These are phyloP conservation scores for Puffinus mauretanicus DNA, from an alignment of 2,113 vertebrate species.

Conservation along the genomic window DNA sequence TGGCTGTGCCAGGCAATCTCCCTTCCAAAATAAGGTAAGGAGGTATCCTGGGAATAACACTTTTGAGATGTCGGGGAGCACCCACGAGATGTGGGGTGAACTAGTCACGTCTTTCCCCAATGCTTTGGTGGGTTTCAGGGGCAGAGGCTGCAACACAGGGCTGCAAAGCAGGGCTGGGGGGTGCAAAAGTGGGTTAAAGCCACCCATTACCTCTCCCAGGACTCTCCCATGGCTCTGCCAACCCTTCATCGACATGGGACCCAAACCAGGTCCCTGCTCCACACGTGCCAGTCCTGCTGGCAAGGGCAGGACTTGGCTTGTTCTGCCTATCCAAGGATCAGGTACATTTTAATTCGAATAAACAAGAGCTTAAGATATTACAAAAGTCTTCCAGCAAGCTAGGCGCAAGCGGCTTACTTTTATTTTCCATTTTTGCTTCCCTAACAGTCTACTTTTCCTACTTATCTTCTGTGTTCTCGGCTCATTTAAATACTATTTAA, in stretches of 20 bases:
- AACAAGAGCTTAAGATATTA: neutral
- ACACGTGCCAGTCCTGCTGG: accelerated
- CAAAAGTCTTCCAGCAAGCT: neutral
- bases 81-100: neutral
- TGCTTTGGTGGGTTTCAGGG: accelerated
- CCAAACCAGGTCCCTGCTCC: neutral
- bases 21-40: neutral
- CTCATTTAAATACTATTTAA: neutral
- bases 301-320: neutral
- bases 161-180: too few species aligned
- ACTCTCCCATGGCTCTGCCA: neutral
- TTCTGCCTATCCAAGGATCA: neutral
- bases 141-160: neutral
- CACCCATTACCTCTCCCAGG: accelerated
- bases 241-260: accelerated
- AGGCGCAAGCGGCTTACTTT: accelerated
- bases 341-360: neutral
- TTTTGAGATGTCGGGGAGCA: neutral
- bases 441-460: neutral
- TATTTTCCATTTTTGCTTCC: neutral
- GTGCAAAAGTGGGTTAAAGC: neutral
- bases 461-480: neutral
- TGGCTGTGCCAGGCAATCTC: neutral
- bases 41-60: neutral
- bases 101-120: accelerated